A percentile compares a stretch with the other conserved stretches of the same genome.
phyloP scores from a whole-genome alignment of 2,113 vertebrate species.

The Alouatta palliata region DNA sequence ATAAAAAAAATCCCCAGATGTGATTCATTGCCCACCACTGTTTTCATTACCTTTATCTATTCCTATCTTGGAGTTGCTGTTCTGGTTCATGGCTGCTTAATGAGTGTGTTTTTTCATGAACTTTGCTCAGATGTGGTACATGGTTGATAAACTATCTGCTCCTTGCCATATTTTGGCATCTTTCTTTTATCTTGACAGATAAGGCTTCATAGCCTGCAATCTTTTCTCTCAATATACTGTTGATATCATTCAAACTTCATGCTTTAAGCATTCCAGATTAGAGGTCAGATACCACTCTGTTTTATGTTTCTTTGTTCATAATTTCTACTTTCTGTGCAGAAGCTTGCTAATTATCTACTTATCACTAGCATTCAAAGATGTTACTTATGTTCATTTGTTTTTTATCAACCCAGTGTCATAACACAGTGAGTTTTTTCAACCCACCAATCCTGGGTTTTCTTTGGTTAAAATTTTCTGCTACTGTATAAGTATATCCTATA shows the following conservation, averaged over 20 bases:
- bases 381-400: neutral
- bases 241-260: neutral
- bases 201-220: neutral
- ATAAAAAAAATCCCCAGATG: neutral
- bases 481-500: neutral
- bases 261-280: neutral
- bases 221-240: neutral
- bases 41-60: neutral
- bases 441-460: neutral
- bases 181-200: slow-evolving; percentile 5
- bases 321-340: neutral
- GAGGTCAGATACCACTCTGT: neutral
- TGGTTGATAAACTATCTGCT: neutral
- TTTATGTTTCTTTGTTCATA: neutral
- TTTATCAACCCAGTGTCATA: neutral
- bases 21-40: neutral
- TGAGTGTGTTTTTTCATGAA: neutral
- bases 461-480: neutral
- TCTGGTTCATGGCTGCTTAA: neutral
- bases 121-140: neutral
- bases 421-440: neutral
- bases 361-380: neutral
- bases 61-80: neutral
- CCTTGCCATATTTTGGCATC: neutral
- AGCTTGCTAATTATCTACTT: neutral